Evolutionary conservation across 2,888 invertebrate genomes (phyloP).

Genomic region (Microctonus brassicae): DNA sequence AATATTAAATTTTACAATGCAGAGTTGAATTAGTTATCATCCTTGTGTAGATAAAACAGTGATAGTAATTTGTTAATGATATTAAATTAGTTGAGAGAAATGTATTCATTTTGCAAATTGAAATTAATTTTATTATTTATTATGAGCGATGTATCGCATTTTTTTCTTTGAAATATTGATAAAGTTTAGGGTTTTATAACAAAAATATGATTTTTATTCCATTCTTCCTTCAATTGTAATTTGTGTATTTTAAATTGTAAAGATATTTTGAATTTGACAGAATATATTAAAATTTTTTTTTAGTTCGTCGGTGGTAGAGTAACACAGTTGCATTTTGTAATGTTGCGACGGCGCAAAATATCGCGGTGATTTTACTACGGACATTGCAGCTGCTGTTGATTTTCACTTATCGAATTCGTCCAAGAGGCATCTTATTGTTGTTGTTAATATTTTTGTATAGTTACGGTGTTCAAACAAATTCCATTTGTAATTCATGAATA

Average conservation of each 20-base stretch:
- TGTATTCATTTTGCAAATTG: too few species aligned
- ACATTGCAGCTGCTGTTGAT: too few species aligned
- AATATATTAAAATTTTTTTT: too few species aligned
- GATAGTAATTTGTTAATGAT: background rate
- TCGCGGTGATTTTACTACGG: background rate
- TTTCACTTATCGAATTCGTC: background rate
- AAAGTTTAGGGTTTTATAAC: too few species aligned
- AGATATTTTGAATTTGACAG: background rate
- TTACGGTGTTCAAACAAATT: conserved; percentile 14
- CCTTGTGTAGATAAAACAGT: background rate
- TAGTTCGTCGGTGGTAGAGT: background rate
- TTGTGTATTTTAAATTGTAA: background rate
- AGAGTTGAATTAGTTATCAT: background rate
- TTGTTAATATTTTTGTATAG: background rate
- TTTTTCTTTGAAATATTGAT: too few species aligned
- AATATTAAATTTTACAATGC: too few species aligned
- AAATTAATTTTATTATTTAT: too few species aligned
- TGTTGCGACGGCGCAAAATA: background rate
- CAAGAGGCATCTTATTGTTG: background rate
- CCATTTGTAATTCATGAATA: conserved; percentile 21
- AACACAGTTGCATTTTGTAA: background rate
- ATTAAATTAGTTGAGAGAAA: too few species aligned
- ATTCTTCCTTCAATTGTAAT: background rate
- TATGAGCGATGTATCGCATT: too few species aligned
- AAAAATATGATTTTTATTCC: too few species aligned